Evolutionary conservation across 2,113 vertebrate genomes (phyloP).

Genomic region (Cranoglanis bouderius): DNA sequence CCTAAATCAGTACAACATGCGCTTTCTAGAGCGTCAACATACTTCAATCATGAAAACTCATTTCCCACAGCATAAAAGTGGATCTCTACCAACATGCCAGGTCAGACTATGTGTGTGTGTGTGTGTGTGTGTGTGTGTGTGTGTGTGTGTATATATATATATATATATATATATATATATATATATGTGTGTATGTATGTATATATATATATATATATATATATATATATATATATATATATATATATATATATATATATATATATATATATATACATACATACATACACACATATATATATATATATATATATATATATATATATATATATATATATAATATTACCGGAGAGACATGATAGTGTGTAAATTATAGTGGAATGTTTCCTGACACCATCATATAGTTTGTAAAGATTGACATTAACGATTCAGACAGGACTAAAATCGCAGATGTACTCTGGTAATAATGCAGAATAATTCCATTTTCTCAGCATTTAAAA

Average conservation of each 20-base stretch:
- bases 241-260: no score
- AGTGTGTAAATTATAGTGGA: background rate
- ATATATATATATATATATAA: no score
- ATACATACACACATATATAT: no score
- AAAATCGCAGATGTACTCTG: background rate
- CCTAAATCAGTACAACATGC: background rate
- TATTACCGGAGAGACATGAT: background rate
- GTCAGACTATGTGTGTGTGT: background rate
- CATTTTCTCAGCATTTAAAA: background rate
- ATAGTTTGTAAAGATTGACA: background rate
- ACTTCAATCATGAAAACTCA: background rate
- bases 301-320: no score
- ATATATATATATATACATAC: no score
- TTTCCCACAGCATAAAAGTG: background rate
- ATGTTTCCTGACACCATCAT: background rate
- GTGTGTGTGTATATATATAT: no score
- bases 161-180: no score
- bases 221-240: no score
- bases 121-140: no score
- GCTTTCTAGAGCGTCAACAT: background rate
- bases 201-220: no score
- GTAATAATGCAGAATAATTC: background rate
- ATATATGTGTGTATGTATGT: no score
- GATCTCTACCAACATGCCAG: slow-evolving; percentile 3
- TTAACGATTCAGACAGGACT: background rate